These are phyloP conservation scores for Thereuonema tuberculata DNA, from an alignment of 1,140 invertebrate species.

Conservation along the genomic window DNA sequence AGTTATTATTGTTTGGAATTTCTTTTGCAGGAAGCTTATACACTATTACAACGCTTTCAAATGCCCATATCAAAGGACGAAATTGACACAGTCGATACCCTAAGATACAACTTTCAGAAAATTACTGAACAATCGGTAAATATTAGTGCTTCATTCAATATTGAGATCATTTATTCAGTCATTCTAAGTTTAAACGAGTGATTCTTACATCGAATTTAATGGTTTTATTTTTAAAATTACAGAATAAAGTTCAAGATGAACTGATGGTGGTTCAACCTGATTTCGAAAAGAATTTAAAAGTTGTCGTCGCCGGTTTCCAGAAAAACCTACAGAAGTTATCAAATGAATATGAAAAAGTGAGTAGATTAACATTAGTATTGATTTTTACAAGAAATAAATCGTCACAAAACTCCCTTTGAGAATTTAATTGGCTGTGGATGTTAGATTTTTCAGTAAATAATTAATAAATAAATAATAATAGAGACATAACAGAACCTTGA, in stretches of 20 bases:
- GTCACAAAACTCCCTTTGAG: neutral
- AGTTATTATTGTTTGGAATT: too few relatives aligned
- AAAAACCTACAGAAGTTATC: neutral
- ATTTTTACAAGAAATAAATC: neutral
- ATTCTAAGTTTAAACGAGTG: too few relatives aligned
- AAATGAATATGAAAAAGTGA: neutral
- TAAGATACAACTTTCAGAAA: slow-evolving; percentile 76
- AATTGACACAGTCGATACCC: slow-evolving; percentile 76
- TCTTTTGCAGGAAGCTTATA: slow-evolving; percentile 67
- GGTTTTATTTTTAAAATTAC: too few relatives aligned
- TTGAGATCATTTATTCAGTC: too few relatives aligned
- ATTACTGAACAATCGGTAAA: slow-evolving; percentile 47
- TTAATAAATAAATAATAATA: too few relatives aligned
- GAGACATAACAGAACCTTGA: too few relatives aligned
- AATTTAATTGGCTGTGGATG: neutral
- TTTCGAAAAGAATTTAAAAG: neutral
- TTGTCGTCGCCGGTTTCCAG: neutral
- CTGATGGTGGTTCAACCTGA: slow-evolving; percentile 57
- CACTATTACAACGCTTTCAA: slow-evolving; percentile 72
- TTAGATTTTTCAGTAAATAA: too few relatives aligned
- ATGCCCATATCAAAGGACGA: slow-evolving; percentile 75
- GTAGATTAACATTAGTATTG: too few relatives aligned
- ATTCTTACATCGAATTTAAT: too few relatives aligned
- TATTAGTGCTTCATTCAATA: too few relatives aligned
- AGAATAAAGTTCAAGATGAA: slow-evolving; percentile 66